Evolutionary conservation across 2,113 vertebrate genomes (phyloP).

Genomic region (Rhinoderma darwinii): DNA sequence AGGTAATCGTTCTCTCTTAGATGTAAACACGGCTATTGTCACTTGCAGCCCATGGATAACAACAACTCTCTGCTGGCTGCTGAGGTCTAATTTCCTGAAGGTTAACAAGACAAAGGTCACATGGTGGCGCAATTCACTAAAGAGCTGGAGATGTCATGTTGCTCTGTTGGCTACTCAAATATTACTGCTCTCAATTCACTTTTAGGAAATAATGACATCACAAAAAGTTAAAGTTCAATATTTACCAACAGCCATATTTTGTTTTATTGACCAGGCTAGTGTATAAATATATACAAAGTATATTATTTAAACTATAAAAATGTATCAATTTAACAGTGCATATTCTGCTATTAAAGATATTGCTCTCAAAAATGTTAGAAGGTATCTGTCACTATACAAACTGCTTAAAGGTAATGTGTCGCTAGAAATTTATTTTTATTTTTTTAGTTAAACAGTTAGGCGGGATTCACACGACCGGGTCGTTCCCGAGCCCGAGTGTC

Average conservation of each 20-base stretch:
- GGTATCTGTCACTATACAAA: no score
- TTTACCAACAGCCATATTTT: not conserved
- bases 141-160: conserved; percentile 30
- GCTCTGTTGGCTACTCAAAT: not conserved
- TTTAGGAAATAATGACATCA: not conserved
- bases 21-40: not conserved
- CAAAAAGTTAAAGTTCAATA: not conserved
- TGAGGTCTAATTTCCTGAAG: conserved; percentile 46
- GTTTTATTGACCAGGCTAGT: not conserved
- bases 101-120: conserved; percentile 55
- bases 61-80: conserved; percentile 38
- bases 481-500: no score
- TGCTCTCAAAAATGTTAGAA: no score
- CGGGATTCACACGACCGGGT: no score
- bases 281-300: not conserved
- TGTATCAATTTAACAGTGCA: not conserved
- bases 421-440: no score
- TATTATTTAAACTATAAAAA: not conserved
- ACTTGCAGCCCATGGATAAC: conserved; percentile 18
- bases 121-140: conserved; percentile 57
- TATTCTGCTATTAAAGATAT: not conserved
- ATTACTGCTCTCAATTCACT: not conserved
- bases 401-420: no score
- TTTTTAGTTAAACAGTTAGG: no score
- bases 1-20: not conserved